These are phyloP conservation scores for Gouania willdenowi DNA, from an alignment of 2,797 vertebrate genomes.

Conservation along the genomic window DNA sequence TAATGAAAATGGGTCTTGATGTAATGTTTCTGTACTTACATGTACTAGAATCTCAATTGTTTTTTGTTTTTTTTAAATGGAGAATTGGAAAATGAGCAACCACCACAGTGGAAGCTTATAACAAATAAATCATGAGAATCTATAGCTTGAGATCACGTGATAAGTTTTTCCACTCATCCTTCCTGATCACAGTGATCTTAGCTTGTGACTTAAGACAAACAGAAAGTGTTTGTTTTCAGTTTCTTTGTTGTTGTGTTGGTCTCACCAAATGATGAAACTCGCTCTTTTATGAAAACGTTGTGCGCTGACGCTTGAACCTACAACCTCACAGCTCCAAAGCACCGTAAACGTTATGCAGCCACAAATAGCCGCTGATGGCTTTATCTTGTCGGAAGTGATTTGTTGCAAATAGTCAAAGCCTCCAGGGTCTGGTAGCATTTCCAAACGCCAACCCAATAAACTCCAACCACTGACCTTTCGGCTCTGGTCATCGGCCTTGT, in stretches of 20 bases:
- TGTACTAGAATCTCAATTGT: no score
- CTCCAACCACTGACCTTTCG: conserved; percentile 70
- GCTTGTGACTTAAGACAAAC: no score
- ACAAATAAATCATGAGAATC: no score
- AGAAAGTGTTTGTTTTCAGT: not conserved
- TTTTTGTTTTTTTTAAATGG: no score
- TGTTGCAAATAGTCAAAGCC: conserved; percentile 62
- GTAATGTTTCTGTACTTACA: no score
- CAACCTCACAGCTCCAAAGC: conserved; percentile 47
- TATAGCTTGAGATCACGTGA: no score
- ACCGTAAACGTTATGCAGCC: conserved; percentile 67
- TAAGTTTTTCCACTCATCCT: no score
- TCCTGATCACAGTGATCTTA: no score
- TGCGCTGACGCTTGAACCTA: conserved; percentile 26
- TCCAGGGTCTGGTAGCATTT: conserved; percentile 61
- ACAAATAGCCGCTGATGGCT: conserved; percentile 65
- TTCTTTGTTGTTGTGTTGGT: conserved; percentile 1
- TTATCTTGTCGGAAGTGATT: conserved; percentile 69
- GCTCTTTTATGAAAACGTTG: conserved; percentile 9
- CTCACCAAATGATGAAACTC: conserved; percentile 11
- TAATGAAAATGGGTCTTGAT: no score
- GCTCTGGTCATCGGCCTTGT: conserved; percentile 59
- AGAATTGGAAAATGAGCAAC: no score
- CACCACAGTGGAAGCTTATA: no score
- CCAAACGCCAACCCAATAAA: conserved; percentile 69